phyloP scores from a whole-genome alignment of 2,888 invertebrate genomes.

The Rhorus exstirpatorius region DNA sequence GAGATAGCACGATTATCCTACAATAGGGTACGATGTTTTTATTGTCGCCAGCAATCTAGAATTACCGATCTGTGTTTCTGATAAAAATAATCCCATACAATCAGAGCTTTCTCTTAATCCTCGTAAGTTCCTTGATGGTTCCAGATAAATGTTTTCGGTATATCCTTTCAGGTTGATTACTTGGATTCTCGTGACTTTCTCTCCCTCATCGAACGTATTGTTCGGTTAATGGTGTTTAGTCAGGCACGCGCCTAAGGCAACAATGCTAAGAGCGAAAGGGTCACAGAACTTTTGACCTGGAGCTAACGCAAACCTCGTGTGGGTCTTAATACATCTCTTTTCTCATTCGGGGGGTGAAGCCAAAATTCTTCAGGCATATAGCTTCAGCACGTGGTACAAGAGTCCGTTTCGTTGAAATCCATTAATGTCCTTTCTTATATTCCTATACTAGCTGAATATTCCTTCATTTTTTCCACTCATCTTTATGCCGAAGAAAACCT shows the following conservation, averaged over 20 bases:
- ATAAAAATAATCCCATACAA: constrained; percentile 30
- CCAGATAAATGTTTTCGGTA: constrained; percentile 2
- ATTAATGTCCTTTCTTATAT: background rate
- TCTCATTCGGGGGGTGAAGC: background rate
- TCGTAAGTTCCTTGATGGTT: constrained; percentile 24
- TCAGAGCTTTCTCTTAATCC: constrained; percentile 22
- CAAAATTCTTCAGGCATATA: background rate
- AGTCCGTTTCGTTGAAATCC: background rate
- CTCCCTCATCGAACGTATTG: constrained; percentile 32
- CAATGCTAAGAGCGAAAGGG: constrained; percentile 11
- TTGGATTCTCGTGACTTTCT: constrained; percentile 43
- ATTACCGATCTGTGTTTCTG: constrained; percentile 24
- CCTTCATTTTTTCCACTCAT: background rate
- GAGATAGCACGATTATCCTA: background rate
- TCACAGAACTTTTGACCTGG: constrained; percentile 12
- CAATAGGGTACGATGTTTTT: constrained; percentile 3
- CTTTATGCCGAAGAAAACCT: background rate
- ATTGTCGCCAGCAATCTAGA: constrained; percentile 7
- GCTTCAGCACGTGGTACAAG: background rate
- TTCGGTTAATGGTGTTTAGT: constrained; percentile 50
- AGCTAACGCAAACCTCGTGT: constrained; percentile 24
- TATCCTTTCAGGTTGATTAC: constrained; percentile 47
- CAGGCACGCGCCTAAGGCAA: background rate
- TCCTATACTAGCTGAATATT: background rate
- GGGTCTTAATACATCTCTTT: background rate